Conservation (phyloP, 2,888 invertebrate genomes). For the Euplexia lucipara region DNA sequence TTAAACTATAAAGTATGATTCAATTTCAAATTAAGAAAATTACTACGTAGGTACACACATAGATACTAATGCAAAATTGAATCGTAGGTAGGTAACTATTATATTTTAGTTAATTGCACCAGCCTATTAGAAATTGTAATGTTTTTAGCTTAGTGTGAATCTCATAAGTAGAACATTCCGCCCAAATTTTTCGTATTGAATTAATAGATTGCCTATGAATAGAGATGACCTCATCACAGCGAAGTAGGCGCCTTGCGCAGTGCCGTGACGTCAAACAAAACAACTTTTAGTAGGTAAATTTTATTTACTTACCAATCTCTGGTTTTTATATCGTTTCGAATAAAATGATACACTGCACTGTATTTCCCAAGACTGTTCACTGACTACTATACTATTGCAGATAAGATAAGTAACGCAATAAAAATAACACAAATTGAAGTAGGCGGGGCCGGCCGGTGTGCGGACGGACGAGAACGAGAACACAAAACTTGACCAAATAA, state of each 20-base stretch:
- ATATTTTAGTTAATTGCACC: too few species aligned
- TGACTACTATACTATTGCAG: background rate
- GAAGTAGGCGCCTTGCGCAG: constrained; percentile 6
- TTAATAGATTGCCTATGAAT: background rate
- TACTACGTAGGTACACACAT: too few species aligned
- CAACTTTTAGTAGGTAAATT: background rate
- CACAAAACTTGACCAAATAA: background rate
- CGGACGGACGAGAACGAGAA: too few species aligned
- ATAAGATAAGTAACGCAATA: background rate
- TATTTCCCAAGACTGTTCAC: background rate
- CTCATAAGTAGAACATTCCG: constrained; percentile 24
- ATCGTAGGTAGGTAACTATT: too few species aligned
- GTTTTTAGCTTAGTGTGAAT: background rate
- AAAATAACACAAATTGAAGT: constrained; percentile 2
- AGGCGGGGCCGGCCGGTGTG: constrained; percentile 24
- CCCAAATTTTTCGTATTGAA: background rate
- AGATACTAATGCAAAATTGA: too few species aligned
- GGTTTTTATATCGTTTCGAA: background rate
- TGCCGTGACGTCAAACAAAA: constrained; percentile 17
- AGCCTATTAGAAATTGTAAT: too few species aligned
- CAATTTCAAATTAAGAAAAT: too few species aligned
- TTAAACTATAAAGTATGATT: too few species aligned
- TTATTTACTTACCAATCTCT: constrained; percentile 15
- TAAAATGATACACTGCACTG: background rate
- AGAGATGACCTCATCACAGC: constrained; percentile 28